phyloP scores from a whole-genome alignment of 2,888 invertebrate genomes.

The Oxycera nigricornis region DNA sequence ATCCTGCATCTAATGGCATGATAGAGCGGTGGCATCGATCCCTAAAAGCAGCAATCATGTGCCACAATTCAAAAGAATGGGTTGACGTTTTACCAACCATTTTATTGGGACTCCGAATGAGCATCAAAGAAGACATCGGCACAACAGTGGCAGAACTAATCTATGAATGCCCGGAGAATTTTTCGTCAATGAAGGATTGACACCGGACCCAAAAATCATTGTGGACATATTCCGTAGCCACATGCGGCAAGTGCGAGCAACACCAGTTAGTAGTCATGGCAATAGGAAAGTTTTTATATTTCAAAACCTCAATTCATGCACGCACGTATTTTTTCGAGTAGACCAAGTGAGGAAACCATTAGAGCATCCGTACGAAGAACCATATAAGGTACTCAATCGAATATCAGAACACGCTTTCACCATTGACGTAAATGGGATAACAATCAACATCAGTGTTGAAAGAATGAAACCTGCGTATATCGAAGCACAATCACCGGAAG shows the following conservation, averaged over 20 bases:
- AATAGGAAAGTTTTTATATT: not conserved
- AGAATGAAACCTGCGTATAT: too few species aligned
- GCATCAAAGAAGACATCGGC: not conserved
- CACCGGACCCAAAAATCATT: not conserved
- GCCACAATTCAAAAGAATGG: not conserved
- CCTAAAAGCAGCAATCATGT: constrained; percentile 44
- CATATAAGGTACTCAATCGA: too few species aligned
- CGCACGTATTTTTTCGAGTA: constrained; percentile 5
- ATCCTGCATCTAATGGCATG: not conserved
- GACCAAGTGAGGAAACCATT: constrained; percentile 11
- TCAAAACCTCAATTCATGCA: not conserved
- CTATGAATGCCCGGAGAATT: not conserved
- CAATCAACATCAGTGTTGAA: not conserved
- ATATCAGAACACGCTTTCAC: too few species aligned
- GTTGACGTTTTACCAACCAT: not conserved
- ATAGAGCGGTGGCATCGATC: constrained; percentile 41
- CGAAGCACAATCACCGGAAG: too few species aligned
- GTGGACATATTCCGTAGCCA: constrained; percentile 31
- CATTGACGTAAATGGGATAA: not conserved
- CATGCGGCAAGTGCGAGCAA: constrained; percentile 27
- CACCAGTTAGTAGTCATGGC: not conserved
- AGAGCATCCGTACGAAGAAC: not conserved
- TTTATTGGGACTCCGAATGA: not conserved
- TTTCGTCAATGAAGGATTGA: not conserved
- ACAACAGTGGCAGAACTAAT: not conserved